Evolutionary conservation across 2,113 vertebrate genomes (phyloP).

Genomic region (Gnathonemus echidnorhynchus): DNA sequence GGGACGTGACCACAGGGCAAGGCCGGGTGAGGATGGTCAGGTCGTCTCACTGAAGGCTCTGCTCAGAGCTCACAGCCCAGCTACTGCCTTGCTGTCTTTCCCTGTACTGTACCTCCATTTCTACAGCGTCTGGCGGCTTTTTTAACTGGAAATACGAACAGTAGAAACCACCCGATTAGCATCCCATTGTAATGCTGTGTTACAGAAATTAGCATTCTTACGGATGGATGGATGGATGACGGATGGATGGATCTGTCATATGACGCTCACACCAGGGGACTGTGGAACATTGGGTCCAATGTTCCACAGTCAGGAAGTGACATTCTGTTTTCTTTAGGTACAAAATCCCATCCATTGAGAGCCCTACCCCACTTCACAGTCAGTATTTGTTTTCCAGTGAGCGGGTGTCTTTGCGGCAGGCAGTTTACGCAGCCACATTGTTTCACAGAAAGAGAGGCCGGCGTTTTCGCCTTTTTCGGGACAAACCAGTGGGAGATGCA

Average conservation of each 20-base stretch:
- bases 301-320: slow-evolving; percentile 3
- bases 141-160: background rate
- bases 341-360: background rate
- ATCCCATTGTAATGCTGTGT: background rate
- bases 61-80: background rate
- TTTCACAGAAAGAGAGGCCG: background rate
- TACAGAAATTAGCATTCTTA: background rate
- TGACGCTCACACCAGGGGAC: background rate
- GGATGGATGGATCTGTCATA: background rate
- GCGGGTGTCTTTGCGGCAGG: background rate
- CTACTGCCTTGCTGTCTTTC: background rate
- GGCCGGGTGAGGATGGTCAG: background rate
- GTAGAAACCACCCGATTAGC: background rate
- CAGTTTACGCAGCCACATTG: background rate
- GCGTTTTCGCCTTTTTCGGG: background rate
- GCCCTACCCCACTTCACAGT: background rate
- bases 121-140: background rate
- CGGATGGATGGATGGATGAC: background rate
- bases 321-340: background rate
- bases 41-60: background rate
- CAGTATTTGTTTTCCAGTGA: background rate
- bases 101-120: background rate
- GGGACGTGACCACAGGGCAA: too few relatives aligned
- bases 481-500: background rate
- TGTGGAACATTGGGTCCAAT: background rate